Percentiles rank a stretch among this genome's conserved stretches.
These are phyloP conservation scores for Girardinus metallicus DNA, from an alignment of 2,797 vertebrate genomes.

Conservation along the genomic window DNA sequence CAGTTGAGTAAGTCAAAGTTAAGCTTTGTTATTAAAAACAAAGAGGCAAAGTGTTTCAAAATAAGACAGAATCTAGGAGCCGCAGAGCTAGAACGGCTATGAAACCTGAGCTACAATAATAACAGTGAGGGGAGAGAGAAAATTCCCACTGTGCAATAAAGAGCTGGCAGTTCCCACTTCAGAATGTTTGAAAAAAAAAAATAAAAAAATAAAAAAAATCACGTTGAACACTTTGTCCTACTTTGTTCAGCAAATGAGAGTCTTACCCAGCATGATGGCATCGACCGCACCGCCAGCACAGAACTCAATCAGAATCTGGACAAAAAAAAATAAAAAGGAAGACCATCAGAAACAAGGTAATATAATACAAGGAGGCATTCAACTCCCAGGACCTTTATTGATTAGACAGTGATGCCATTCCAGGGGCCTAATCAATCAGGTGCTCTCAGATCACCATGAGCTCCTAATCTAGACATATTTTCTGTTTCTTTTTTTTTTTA, in stretches of 20 bases:
- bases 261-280: slow-evolving; percentile 98
- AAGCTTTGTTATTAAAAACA: slow-evolving; percentile 15
- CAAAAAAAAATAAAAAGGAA: slow-evolving; percentile 32
- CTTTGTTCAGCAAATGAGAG: slow-evolving; percentile 45
- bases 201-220: slow-evolving; percentile 49
- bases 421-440: slow-evolving; percentile 28
- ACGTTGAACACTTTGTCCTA: slow-evolving; percentile 38
- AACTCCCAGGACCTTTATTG: slow-evolving; percentile 24
- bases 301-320: slow-evolving; percentile 98
- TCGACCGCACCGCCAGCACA: slow-evolving; percentile 98
- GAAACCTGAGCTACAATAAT: slow-evolving; percentile 78
- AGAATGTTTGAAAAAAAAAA: slow-evolving; percentile 54
- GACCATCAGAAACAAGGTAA: slow-evolving; percentile 12
- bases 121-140: slow-evolving; percentile 52
- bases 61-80: slow-evolving; percentile 47
- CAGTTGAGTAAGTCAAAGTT: slow-evolving; percentile 14
- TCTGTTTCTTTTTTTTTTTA: slow-evolving; percentile 11
- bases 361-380: slow-evolving; percentile 23
- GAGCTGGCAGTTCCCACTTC: slow-evolving; percentile 60
- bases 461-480: not conserved
- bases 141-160: slow-evolving; percentile 49
- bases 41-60: slow-evolving; percentile 28
- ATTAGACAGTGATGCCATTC: slow-evolving; percentile 25
- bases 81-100: slow-evolving; percentile 60
- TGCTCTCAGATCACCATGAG: slow-evolving; percentile 6